phyloP scores from a whole-genome alignment of 2,888 invertebrate species.

The Netelia virgata region DNA sequence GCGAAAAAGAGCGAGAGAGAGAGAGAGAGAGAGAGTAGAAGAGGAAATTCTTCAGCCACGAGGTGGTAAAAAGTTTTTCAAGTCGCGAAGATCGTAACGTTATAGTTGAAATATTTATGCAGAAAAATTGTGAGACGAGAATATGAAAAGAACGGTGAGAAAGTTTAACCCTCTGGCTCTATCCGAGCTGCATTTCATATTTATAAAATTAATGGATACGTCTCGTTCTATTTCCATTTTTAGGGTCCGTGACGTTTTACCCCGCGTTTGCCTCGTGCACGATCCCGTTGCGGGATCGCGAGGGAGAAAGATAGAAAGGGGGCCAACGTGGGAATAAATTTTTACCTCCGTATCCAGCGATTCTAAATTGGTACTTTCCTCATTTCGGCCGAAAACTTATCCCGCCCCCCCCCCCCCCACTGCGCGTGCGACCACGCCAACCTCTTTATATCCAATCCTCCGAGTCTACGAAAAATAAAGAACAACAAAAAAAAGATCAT shows the following conservation, averaged over 20 bases:
- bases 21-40: background rate
- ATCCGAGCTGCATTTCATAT: background rate
- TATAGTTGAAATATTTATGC: background rate
- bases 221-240: constrained; percentile 15
- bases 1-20: background rate
- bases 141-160: background rate
- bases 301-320: background rate
- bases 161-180: background rate
- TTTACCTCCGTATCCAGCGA: background rate
- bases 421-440: background rate
- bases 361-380: background rate
- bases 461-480: background rate
- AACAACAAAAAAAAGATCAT: too few species aligned
- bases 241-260: background rate
- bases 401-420: background rate
- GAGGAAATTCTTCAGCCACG: background rate
- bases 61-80: background rate
- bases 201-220: constrained; percentile 11
- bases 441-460: background rate
- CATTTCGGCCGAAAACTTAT: background rate
- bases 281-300: too few species aligned
- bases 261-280: too few species aligned
- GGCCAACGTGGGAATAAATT: background rate
- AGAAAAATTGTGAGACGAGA: background rate
- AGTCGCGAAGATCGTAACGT: background rate